Evolutionary conservation across 2,888 invertebrate genomes (phyloP), one percentile per base, ranked within the genome.

Genomic region (Parelbella ahira): DNA sequence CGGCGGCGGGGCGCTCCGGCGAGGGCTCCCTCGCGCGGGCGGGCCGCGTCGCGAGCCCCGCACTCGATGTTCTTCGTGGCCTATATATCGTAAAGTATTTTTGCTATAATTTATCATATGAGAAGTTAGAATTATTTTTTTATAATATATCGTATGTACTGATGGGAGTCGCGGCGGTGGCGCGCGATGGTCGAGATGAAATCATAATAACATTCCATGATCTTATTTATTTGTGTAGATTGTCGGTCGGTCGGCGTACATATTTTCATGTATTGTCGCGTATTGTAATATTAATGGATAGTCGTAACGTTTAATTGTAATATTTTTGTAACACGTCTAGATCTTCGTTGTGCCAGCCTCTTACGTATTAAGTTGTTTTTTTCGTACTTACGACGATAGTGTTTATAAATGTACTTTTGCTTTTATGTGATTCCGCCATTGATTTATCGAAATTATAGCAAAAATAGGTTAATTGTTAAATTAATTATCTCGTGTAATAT

Each of bases 201-300:
- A 74, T 74, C 68, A 72, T 77, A 73, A 73, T 74, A 77, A 86
- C 86, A 87, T 87, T 87, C 86, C 86, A 87, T 82, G 80, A 78
- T 84, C 75, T 84, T 79, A 87, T 84, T 87, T 87, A 87, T 87
- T n/a, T 87, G 75, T 87, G 82, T 86, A 86, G 81, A 84, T 82
- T 82, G 68, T 79, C 72, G 61, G 71, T 70, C 68, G 58, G 67
- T 64, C 66, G 66, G 56, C 80, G 63, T 83, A 84, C 86, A 86
- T 86, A 80, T 87, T 84, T 83, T 82, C 73, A 77, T 86, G 84
- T 86, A 72, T 75, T 72, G 44, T 65, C 67, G 62, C 66, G 62
- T 72, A 41, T 41, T 41, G 41, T 41, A 41, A 28, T 41, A 33
- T 41, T 33, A 15, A 15, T 15, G 33, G 21, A 61, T 77, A 70